Evolutionary conservation across 2,888 invertebrate genomes (phyloP).

Genomic region (Scaptomyza polygonia): DNA sequence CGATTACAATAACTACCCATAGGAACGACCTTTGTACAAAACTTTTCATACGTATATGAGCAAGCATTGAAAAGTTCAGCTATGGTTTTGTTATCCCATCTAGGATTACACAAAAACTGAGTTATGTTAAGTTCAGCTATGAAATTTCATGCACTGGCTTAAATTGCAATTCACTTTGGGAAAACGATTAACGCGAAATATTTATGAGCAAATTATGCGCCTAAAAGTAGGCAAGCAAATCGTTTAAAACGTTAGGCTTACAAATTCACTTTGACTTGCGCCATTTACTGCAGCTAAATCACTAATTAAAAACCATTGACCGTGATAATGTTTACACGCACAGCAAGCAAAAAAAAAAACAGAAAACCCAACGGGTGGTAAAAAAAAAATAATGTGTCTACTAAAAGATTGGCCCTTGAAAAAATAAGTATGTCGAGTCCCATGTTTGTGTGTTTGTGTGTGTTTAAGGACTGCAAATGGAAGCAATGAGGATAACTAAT

Average conservation of each 20-base stretch:
- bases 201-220: conserved; percentile 29
- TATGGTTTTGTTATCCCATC: background rate
- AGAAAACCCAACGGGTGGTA: background rate
- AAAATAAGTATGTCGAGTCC: background rate
- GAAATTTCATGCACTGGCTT: conserved; percentile 11
- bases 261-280: conserved; percentile 62
- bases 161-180: conserved; percentile 28
- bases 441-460: background rate
- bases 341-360: conserved; percentile 1
- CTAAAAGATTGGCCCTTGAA: background rate
- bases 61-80: background rate
- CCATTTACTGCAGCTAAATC: conserved; percentile 59
- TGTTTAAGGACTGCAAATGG: background rate
- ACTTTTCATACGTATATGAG: background rate
- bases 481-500: conserved; percentile 13
- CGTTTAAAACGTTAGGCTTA: conserved; percentile 3
- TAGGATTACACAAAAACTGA: conserved; percentile 13
- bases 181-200: conserved; percentile 10
- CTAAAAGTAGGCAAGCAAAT: conserved; percentile 21
- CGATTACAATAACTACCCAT: conserved; percentile 6
- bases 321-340: conserved; percentile 59
- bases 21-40: background rate
- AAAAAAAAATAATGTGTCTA: conserved; percentile 3
- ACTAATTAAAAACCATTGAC: conserved; percentile 71
- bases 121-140: conserved; percentile 23